Base-by-base conservation (phyloP, 2,113 vertebrate species). In the Atractosteus spatula region DNA sequence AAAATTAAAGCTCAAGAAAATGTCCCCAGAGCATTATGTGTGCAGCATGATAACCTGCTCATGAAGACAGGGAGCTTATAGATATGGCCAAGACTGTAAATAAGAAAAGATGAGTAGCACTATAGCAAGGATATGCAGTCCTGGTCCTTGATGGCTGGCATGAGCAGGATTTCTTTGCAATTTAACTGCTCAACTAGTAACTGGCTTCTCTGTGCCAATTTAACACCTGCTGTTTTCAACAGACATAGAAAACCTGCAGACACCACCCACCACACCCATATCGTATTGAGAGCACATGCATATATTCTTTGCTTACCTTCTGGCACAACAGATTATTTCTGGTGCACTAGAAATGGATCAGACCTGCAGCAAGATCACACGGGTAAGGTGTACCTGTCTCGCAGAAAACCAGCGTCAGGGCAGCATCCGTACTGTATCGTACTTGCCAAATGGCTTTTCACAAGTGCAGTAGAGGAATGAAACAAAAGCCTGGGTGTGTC, bases 21-120 rank as follows among this genome's bases (percentile, higher is more conserved):
- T 29, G 29, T 29, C 29, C 29, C 29, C 62, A 62, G 74, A 64
- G 55, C 71, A 14, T 43, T 42, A 59, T 29, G 51, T 56, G 78
- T 29, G 77, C 78, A 73, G 71, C 64, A 69, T 56, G 61, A 70
- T 73, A 73, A 70, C 1, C 76, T 79, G 62, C 71, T 80, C 54
- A 66, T 55, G 56, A 68, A 2, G 68, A 82, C 70, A 3, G 13
- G 13, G 54, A 85, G 65, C 12, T 66, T 77, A 73, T 14, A 72
- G 74, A 79, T 75, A 71, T 43, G 68, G 70, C 74, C 44, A 45
- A n/a, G 71, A 65, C 72, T 71, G 72, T 71, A 54, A 56, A 41
- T 51, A 17, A 59, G 61, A 73, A 43, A 44, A 44, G 55, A 67
- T 29, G 11, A 7, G 44, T 29, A 41, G 62, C 10, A 44, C 59